A percentile compares a stretch with the other conserved stretches of the same genome.
Evolutionary conservation across 2,797 vertebrate species (phyloP).

Genomic region (Petrocephalus sullivani): DNA sequence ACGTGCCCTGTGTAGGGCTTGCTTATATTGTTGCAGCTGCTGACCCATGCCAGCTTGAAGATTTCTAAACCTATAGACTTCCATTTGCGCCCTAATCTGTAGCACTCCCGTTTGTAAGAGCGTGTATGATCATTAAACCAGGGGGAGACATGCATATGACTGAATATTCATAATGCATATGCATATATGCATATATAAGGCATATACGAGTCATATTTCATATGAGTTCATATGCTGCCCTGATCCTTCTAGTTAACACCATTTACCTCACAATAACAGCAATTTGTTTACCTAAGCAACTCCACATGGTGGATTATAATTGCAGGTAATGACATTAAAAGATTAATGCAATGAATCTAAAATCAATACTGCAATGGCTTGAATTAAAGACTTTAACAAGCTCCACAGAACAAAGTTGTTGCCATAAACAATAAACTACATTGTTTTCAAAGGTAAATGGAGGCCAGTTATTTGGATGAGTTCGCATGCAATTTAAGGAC

Average conservation of each 20-base stretch:
- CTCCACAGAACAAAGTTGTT: background rate
- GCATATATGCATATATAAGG: too few species aligned
- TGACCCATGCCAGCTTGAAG: too few species aligned
- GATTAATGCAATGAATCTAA: background rate
- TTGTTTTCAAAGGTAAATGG: background rate
- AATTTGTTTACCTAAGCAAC: background rate
- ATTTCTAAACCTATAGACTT: too few species aligned
- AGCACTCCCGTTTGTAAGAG: too few species aligned
- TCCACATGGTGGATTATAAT: background rate
- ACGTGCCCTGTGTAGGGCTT: too few species aligned
- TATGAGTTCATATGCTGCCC: background rate
- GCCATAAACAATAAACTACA: background rate
- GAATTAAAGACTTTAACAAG: background rate
- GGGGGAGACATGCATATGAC: too few species aligned
- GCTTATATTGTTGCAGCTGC: too few species aligned
- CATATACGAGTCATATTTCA: too few species aligned
- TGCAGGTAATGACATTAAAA: background rate
- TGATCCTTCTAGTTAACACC: background rate
- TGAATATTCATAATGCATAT: too few species aligned
- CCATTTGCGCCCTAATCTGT: too few species aligned
- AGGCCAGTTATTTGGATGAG: background rate
- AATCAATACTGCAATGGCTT: background rate
- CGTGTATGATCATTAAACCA: too few species aligned
- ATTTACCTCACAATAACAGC: background rate
- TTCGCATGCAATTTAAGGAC: background rate